Conservation (phyloP, 1,140 invertebrate genomes). For the Drosophila suzukii region DNA sequence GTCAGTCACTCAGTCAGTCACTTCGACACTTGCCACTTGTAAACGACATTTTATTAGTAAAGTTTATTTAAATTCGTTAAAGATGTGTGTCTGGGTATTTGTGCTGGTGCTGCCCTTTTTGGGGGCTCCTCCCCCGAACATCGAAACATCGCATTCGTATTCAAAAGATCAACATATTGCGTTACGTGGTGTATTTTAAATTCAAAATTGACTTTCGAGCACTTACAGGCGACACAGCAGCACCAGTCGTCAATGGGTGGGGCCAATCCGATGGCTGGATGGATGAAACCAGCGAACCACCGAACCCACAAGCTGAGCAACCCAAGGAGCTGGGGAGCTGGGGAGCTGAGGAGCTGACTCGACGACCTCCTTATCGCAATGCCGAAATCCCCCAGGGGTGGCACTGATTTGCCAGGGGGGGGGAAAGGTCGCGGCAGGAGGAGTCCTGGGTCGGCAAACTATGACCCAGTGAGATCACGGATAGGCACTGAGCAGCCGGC, state of each 20-base stretch:
- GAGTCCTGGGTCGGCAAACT: constrained; percentile 22
- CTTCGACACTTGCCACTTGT: constrained; percentile 80
- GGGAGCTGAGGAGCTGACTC: constrained; percentile 27
- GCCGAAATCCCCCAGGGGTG: constrained; percentile 40
- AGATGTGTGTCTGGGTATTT: constrained; percentile 45
- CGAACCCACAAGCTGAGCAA: neutral
- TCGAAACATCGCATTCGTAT: constrained; percentile 62
- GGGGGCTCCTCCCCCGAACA: neutral
- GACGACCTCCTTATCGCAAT: constrained; percentile 52
- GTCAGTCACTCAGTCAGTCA: constrained; percentile 4
- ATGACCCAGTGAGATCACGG: constrained; percentile 39
- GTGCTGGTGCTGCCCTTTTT: constrained; percentile 62
- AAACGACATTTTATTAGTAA: constrained; percentile 83
- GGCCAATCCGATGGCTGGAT: neutral
- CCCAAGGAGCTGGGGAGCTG: constrained; percentile 15
- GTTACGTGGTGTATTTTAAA: constrained; percentile 83
- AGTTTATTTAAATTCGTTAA: constrained; percentile 81
- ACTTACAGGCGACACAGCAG: constrained; percentile 55
- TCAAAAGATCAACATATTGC: constrained; percentile 83
- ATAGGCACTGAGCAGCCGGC: constrained; percentile 20
- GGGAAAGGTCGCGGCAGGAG: neutral
- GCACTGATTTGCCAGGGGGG: constrained; percentile 39
- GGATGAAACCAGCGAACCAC: neutral
- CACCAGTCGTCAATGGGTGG: neutral
- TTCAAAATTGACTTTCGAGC: constrained; percentile 82